Evolutionary conservation across 2,797 vertebrate genomes (phyloP).

Genomic region (Trichosurus vulpecula): DNA sequence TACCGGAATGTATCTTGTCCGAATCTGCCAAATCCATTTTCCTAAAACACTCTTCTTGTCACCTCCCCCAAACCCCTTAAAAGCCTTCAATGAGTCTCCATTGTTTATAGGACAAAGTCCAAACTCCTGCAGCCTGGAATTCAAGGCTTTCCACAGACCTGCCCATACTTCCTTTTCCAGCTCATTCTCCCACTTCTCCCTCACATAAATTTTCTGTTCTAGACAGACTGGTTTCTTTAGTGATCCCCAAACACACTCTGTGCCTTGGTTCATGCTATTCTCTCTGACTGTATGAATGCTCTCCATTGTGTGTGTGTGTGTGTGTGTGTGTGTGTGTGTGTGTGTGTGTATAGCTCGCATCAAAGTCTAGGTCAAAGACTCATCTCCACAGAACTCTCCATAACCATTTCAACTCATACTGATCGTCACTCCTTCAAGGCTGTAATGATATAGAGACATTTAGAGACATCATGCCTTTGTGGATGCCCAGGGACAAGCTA

Average conservation of each 20-base stretch:
- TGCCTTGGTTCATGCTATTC: background rate
- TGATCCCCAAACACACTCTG: background rate
- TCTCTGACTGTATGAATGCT: background rate
- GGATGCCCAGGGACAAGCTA: background rate
- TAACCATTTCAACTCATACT: background rate
- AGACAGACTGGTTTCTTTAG: background rate
- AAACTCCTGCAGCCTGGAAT: background rate
- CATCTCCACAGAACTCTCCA: background rate
- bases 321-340: no score
- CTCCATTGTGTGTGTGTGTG: background rate
- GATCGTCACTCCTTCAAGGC: background rate
- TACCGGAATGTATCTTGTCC: background rate
- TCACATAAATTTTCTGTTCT: background rate
- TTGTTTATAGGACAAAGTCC: background rate
- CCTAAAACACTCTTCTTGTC: background rate
- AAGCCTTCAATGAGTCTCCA: background rate
- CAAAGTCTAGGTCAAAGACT: background rate
- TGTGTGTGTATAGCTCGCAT: background rate
- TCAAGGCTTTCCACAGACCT: background rate
- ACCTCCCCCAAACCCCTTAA: background rate
- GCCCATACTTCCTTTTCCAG: background rate
- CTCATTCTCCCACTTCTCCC: background rate
- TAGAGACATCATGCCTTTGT: background rate
- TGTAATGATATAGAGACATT: background rate
- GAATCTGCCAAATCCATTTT: background rate